phyloP scores from a whole-genome alignment of 2,797 vertebrate genomes.

The Sarcoramphus papa region DNA sequence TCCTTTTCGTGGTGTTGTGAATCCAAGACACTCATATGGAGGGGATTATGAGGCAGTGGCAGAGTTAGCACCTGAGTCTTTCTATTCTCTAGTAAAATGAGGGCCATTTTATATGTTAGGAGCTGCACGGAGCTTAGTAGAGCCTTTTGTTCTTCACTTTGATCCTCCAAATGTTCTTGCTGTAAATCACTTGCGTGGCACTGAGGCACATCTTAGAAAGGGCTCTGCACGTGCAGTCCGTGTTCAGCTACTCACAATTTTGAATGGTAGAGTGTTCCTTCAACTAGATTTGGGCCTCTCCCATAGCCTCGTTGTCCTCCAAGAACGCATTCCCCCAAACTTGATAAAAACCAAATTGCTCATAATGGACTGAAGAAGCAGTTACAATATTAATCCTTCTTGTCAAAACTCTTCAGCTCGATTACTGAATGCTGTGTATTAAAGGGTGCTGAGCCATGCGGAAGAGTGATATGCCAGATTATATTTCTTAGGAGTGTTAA shows the following conservation, averaged over 20 bases:
- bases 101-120: not conserved
- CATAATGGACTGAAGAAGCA: not conserved
- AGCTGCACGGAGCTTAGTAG: not conserved
- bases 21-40: not conserved
- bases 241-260: not conserved
- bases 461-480: not conserved
- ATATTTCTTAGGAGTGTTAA: not conserved
- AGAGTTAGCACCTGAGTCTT: not conserved
- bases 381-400: not conserved
- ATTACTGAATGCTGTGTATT: not conserved
- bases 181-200: rapidly evolving
- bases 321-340: not conserved
- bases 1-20: not conserved
- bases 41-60: not conserved
- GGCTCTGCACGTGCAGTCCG: not conserved
- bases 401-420: not conserved
- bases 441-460: not conserved
- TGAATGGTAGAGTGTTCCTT: too few relatives aligned
- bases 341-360: not conserved
- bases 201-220: not conserved
- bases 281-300: not conserved
- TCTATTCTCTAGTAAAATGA: not conserved
- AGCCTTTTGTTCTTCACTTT: not conserved
- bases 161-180: not conserved
- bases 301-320: rapidly evolving